Evolutionary conservation across 92 coral and sea anemone species (phyloP), one percentile per base, ranked within the genome.

Genomic region (Zoanthus sansibaricus): DNA sequence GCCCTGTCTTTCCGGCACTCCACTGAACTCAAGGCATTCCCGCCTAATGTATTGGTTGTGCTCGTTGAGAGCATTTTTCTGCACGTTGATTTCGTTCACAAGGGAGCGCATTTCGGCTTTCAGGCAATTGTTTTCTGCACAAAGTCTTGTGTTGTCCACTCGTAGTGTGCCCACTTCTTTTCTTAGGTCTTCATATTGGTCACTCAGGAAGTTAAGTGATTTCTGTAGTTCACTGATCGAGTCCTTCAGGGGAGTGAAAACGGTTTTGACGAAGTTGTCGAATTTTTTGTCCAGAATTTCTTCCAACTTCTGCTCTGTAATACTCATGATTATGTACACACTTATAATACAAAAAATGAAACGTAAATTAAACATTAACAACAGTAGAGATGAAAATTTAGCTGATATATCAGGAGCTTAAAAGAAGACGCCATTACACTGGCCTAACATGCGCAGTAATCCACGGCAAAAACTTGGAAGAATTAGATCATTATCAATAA

Each of bases 21-120:
- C 86, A 30, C 89, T 86, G 83, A 86, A 74, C 79, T 75, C 88
- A 5, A 86, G 80, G 49, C 87, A 83, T 48, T 84, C 88, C 21
- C 82, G 88, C 52, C 88, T 25, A 42, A 84, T 84, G 72, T 84
- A 84, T 62, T 84, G 88, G 47, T 72, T 64, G 76, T 84, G 88
- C 25, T 84, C 70, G 80, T 84, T 77, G 45, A 72, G 88, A 6
- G 82, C 79, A 25, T 75, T 16, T 72, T 55, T 84, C 88, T 72
- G 47, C 32, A 72, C 79, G 48, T 84, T 84, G 51, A 84, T 61
- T 79, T 61, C 84, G 84, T 79, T 79, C 72, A 17, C 42, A 16
- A 79, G 20, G 3, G 54, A 16, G 54, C 18, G 21, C 20, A 79
- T n/a, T 79, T 79, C 84, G 73, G 84, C 21, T 79, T 31, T 79